A percentile compares a stretch with the other conserved stretches of the same genome.
Conservation (phyloP, 2,888 invertebrate species). For the Cynaeus angustus region DNA sequence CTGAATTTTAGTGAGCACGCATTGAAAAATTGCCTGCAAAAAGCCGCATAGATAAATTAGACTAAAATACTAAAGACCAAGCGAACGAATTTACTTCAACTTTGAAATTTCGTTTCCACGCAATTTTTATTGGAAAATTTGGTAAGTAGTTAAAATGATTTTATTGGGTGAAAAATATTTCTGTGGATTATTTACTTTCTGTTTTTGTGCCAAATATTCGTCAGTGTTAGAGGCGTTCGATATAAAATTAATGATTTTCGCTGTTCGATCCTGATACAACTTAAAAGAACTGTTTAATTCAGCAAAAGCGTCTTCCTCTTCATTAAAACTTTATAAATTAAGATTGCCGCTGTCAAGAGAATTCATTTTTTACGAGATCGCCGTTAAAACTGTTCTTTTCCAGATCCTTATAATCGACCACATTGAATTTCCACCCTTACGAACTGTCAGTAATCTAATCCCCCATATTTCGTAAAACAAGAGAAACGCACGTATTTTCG, state of each 20-base stretch:
- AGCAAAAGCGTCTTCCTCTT: constrained; percentile 32
- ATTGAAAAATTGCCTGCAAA: too few species aligned
- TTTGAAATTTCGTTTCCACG: too few species aligned
- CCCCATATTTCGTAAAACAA: constrained; percentile 23
- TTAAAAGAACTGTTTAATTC: constrained; percentile 34
- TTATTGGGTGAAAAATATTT: too few species aligned
- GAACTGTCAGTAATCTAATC: constrained; percentile 15
- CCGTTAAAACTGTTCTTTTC: constrained; percentile 12
- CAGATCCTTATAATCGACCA: neutral
- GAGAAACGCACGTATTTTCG: constrained; percentile 9
- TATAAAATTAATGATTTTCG: constrained; percentile 29
- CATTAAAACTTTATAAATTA: constrained; percentile 45
- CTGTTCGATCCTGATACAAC: constrained; percentile 29
- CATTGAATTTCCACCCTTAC: neutral
- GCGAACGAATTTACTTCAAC: too few species aligned
- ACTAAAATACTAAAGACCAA: too few species aligned
- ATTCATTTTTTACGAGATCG: constrained; percentile 34
- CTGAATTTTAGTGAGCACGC: too few species aligned
- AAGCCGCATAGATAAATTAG: too few species aligned
- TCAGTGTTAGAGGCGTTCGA: neutral
- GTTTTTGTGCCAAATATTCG: neutral
- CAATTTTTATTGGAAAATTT: too few species aligned
- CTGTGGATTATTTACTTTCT: too few species aligned
- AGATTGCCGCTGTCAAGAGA: constrained; percentile 23
- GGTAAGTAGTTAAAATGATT: too few species aligned